Base-by-base conservation (phyloP, 1,140 invertebrate species). In the Asbolus verrucosus region DNA sequence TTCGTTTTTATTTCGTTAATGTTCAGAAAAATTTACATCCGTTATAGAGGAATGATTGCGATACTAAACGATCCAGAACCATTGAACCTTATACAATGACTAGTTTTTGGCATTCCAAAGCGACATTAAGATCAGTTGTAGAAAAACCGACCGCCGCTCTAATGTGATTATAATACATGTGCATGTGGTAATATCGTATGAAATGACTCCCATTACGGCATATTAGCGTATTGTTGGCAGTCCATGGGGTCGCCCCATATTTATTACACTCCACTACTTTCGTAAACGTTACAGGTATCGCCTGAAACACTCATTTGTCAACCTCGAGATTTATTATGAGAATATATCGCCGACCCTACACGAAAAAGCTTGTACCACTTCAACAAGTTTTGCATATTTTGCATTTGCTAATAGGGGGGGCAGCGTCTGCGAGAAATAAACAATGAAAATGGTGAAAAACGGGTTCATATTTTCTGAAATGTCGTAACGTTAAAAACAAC, bases 141-240 rank as follows among this genome's bases (percentile, higher is more conserved):
- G 21, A 43, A 60, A 39, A 67, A 18, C 43, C 24, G 13, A 54
- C 31, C 36, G 19, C 31, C 30, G 19, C 27, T 60, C 46, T 68
- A 68, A 68, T 68, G 46, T 68, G 66, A 68, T 60, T 68, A 68
- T 68, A 68, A 68, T 68, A 61, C 30, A 60, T 68, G 38, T 54
- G 66, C 36, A 36, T 68, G 66, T 61, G 50, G 46, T 54, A 68
- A 68, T 39, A 60, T 24, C 54, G 41, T 61, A 39, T 38, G 36
- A 59, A 68, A 60, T 68, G 33, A 68, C 46, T 27, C 30, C 33
- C 59, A 62, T 62, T 62, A 62, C 30, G 36, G 9, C 59, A 62
- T 61, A 68, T 68, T 68, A 68, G 43, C 31, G 66, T 65, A 65
- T 70, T 70, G 68, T 70, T 50, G 41, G 30, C 65, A 69, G 50